phyloP scores from a whole-genome alignment of 1,140 invertebrate genomes.

The Cydia fagiglandana region DNA sequence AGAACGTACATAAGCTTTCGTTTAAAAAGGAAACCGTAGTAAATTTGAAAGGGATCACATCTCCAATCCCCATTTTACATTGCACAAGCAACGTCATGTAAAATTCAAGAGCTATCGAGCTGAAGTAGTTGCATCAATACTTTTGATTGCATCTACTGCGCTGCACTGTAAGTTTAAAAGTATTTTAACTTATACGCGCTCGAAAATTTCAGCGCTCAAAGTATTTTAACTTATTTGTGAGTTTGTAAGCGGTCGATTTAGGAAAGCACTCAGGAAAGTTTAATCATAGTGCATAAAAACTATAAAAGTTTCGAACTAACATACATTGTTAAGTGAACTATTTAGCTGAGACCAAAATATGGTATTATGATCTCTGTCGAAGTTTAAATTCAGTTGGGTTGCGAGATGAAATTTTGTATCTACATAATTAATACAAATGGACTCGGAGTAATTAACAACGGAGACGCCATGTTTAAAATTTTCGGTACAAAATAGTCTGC shows the following conservation, averaged over 20 bases:
- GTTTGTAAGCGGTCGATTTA: neutral
- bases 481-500: no score
- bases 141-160: neutral
- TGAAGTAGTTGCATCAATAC: neutral
- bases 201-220: neutral
- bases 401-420: no score
- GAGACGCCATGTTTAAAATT: no score
- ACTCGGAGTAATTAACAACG: no score
- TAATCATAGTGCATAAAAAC: neutral
- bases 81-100: neutral
- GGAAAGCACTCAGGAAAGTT: constrained; percentile 6
- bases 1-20: neutral
- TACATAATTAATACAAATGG: no score
- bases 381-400: no score
- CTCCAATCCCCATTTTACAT: neutral
- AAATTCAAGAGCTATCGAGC: neutral
- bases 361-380: no score
- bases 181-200: constrained; percentile 9
- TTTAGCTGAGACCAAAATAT: no score
- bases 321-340: no score
- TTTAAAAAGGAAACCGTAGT: neutral
- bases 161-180: neutral
- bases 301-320: no score
- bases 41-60: neutral
- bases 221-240: neutral